These are phyloP conservation scores for Polyommatus icarus DNA, from an alignment of 2,888 invertebrate species.

Conservation along the genomic window DNA sequence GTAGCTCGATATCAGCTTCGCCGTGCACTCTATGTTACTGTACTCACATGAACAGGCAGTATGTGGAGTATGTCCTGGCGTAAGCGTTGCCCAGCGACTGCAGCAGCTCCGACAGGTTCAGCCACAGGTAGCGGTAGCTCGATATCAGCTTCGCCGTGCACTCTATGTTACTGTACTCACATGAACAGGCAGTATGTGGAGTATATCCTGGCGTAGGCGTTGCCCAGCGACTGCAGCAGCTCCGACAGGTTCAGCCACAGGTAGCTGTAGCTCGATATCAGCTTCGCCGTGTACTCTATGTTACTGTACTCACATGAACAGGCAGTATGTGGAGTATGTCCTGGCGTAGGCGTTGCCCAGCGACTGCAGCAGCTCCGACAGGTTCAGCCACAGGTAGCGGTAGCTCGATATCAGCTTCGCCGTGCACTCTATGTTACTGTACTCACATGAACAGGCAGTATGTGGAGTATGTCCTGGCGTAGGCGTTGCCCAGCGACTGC, in stretches of 20 bases:
- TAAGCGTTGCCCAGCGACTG: constrained; percentile 84
- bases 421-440: constrained; percentile 67
- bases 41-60: constrained; percentile 76
- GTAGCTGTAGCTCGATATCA: constrained; percentile 82
- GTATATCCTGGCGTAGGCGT: constrained; percentile 84
- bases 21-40: too few species aligned
- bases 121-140: constrained; percentile 83
- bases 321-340: constrained; percentile 83
- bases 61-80: constrained; percentile 84
- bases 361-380: constrained; percentile 83
- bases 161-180: constrained; percentile 52
- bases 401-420: constrained; percentile 81
- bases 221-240: constrained; percentile 82
- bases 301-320: constrained; percentile 66
- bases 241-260: constrained; percentile 85
- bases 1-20: too few species aligned
- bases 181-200: constrained; percentile 83
- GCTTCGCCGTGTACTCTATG: constrained; percentile 74
- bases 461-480: constrained; percentile 84
- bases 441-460: constrained; percentile 79
- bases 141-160: constrained; percentile 80
- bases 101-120: constrained; percentile 83
- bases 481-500: constrained; percentile 83
- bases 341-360: constrained; percentile 84
- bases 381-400: constrained; percentile 82